Evolutionary conservation across 2,888 invertebrate genomes (phyloP).

Genomic region (Gerris lacustris): DNA sequence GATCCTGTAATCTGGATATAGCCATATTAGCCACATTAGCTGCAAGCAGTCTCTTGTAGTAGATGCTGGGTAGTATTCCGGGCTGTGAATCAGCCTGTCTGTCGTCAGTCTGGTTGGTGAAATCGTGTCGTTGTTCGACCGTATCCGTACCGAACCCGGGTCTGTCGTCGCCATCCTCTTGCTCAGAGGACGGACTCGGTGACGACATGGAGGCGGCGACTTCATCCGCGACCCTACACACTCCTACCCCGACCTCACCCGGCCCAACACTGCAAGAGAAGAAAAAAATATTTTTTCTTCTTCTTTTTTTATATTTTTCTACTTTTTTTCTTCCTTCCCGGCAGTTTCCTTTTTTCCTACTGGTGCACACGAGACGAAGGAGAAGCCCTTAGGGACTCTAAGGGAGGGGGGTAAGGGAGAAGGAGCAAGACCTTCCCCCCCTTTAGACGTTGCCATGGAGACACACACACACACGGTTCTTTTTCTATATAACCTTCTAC

Average conservation of each 20-base stretch:
- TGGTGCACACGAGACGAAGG: not conserved
- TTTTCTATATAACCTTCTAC: slow-evolving; percentile 1
- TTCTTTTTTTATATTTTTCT: too few relatives aligned
- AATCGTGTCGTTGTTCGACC: slow-evolving; percentile 9
- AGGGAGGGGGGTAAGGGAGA: not conserved
- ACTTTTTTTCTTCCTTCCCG: too few relatives aligned
- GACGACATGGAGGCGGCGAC: not conserved
- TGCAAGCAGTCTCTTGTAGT: slow-evolving; percentile 32
- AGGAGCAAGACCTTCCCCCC: not conserved
- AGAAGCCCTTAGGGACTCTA: not conserved
- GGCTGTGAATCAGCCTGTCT: slow-evolving; percentile 65
- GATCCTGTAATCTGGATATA: slow-evolving; percentile 19
- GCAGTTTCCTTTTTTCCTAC: too few relatives aligned
- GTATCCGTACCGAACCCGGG: not conserved
- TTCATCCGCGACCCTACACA: slow-evolving; percentile 2
- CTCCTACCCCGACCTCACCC: not conserved
- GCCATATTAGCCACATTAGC: slow-evolving; percentile 28
- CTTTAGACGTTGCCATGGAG: slow-evolving; percentile 3
- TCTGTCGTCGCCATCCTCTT: not conserved
- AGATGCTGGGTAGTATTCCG: slow-evolving; percentile 37
- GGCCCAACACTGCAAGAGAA: too few relatives aligned
- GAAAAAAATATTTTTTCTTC: too few relatives aligned
- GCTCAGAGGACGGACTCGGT: not conserved
- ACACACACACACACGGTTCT: slow-evolving; percentile 8
- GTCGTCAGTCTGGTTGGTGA: slow-evolving; percentile 41